These are phyloP conservation scores for Eurytoma adleriae DNA, from an alignment of 2,888 invertebrate species.

Conservation along the genomic window DNA sequence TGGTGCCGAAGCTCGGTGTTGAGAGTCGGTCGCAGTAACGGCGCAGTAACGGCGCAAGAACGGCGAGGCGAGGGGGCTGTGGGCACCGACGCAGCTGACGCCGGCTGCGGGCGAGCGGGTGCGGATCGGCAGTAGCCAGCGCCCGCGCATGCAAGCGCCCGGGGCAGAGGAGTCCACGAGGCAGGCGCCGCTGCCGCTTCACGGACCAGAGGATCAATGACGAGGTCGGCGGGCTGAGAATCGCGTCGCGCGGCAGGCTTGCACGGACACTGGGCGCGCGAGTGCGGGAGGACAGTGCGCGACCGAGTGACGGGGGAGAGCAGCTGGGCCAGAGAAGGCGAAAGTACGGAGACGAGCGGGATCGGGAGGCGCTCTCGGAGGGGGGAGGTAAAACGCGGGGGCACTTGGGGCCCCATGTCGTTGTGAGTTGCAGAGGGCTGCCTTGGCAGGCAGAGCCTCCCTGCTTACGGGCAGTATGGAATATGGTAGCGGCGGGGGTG, in stretches of 20 bases:
- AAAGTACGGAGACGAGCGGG: neutral
- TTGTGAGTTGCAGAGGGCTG: slow-evolving; percentile 71
- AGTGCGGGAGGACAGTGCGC: neutral
- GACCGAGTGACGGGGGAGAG: neutral
- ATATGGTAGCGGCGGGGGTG: slow-evolving; percentile 70
- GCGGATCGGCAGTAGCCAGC: neutral
- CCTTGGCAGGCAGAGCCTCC: slow-evolving; percentile 54
- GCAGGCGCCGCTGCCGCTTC: slow-evolving; percentile 17
- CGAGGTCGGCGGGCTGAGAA: slow-evolving; percentile 32
- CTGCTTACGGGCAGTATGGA: slow-evolving; percentile 66
- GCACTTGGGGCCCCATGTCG: slow-evolving; percentile 67
- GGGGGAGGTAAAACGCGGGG: slow-evolving; percentile 30
- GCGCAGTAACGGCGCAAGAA: slow-evolving; percentile 11
- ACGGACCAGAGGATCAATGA: slow-evolving; percentile 33
- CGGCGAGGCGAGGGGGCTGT: slow-evolving; percentile 2
- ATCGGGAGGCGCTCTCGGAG: neutral
- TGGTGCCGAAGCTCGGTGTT: no score
- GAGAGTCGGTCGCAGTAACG: neutral
- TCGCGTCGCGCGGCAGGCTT: neutral
- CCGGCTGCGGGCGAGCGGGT: neutral
- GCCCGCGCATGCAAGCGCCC: slow-evolving; percentile 39
- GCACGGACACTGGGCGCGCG: neutral
- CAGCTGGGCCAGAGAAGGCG: neutral
- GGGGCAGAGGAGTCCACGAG: slow-evolving; percentile 21
- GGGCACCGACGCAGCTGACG: slow-evolving; percentile 26